Conservation (phyloP, 2,113 vertebrate genomes). For the Callithrix jacchus region DNA sequence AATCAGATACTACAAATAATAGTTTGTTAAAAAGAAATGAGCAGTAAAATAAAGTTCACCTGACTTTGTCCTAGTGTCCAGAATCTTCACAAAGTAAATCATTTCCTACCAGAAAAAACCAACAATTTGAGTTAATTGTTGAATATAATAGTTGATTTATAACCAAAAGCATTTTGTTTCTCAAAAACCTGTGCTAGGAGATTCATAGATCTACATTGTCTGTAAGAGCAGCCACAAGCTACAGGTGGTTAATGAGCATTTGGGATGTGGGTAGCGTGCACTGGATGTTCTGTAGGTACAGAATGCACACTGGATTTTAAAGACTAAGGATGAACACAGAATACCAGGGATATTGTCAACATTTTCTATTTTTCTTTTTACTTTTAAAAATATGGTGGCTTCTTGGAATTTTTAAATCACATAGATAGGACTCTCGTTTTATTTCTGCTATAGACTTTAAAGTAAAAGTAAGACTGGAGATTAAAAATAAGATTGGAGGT, state of each 20-base stretch:
- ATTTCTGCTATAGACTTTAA: neutral
- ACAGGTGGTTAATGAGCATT: neutral
- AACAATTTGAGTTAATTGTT: neutral
- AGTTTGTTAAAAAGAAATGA: neutral
- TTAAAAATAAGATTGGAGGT: neutral
- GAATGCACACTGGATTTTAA: neutral
- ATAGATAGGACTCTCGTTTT: neutral
- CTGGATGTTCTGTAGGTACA: neutral
- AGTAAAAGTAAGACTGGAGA: neutral
- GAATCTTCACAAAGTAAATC: neutral
- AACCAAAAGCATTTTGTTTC: neutral
- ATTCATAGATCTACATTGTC: neutral
- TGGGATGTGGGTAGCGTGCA: neutral
- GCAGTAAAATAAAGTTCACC: neutral
- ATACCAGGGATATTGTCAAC: neutral
- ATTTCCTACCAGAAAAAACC: neutral
- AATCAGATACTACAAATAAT: neutral
- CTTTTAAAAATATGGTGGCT: neutral
- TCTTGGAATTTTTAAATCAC: neutral
- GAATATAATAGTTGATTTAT: neutral
- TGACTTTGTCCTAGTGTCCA: neutral
- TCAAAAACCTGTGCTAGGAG: neutral
- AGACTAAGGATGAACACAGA: neutral
- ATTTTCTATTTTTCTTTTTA: neutral
- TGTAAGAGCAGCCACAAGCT: neutral